Conservation (phyloP, 2,113 vertebrate species). For the Nothoprocta pentlandii region DNA sequence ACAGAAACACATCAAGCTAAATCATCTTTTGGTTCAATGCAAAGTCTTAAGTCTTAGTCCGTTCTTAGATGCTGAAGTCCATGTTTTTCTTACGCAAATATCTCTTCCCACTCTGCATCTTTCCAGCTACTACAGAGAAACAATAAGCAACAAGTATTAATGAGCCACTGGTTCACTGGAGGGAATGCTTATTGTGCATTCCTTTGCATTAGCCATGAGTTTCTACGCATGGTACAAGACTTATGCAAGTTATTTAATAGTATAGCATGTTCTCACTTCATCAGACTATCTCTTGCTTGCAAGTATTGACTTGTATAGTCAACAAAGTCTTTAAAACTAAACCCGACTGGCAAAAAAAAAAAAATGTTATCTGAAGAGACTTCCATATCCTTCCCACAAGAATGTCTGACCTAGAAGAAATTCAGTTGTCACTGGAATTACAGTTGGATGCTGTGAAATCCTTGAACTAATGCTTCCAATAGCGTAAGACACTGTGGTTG, state of each 20-base stretch:
- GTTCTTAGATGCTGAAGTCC: background rate
- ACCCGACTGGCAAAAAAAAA: background rate
- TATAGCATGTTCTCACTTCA: background rate
- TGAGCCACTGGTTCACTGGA: background rate
- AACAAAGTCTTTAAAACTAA: background rate
- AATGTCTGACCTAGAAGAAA: background rate
- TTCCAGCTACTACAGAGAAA: background rate
- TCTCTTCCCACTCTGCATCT: background rate
- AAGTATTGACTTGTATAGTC: background rate
- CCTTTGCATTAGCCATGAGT: background rate
- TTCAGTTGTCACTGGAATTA: background rate
- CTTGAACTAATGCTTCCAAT: background rate
- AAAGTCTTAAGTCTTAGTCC: background rate
- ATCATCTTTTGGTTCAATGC: background rate
- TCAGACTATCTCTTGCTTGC: background rate
- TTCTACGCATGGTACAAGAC: background rate
- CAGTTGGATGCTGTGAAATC: background rate
- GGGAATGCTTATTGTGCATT: background rate
- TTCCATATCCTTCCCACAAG: background rate
- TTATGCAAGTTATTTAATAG: background rate
- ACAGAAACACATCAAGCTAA: background rate
- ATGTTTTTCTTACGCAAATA: background rate
- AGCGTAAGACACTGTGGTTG: rapidly evolving
- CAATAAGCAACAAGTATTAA: background rate
- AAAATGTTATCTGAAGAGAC: background rate